Evolutionary conservation across 2,888 invertebrate genomes (phyloP).

Genomic region (Dicyrtomina minuta): DNA sequence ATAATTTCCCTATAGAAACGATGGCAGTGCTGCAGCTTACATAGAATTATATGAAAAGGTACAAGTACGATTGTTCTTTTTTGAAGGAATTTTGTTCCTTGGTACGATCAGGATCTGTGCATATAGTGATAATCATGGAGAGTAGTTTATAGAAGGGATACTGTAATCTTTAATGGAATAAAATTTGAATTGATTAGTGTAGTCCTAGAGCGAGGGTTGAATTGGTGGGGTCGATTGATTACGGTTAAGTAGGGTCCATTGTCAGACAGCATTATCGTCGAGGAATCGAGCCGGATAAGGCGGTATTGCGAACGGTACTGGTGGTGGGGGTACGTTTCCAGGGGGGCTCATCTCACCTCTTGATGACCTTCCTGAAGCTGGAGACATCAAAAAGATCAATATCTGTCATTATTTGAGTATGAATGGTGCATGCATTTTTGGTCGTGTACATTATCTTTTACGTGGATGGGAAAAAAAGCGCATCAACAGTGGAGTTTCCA

Average conservation of each 20-base stretch:
- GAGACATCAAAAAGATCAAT: slow-evolving; percentile 56
- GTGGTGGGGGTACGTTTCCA: slow-evolving; percentile 69
- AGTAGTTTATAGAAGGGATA: too few relatives aligned
- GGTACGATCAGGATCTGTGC: not conserved
- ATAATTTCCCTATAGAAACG: not conserved
- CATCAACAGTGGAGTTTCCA: not conserved
- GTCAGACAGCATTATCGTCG: slow-evolving; percentile 74
- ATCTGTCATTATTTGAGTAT: not conserved
- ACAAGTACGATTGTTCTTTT: slow-evolving; percentile 23
- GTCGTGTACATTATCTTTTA: too few relatives aligned
- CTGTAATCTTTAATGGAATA: too few relatives aligned
- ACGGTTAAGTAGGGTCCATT: slow-evolving; percentile 58
- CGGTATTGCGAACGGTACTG: slow-evolving; percentile 62
- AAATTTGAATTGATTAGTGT: too few relatives aligned
- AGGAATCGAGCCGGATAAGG: slow-evolving; percentile 79
- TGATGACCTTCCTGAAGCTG: slow-evolving; percentile 87
- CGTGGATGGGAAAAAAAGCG: too few relatives aligned
- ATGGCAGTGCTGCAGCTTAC: slow-evolving; percentile 17
- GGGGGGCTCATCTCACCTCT: slow-evolving; percentile 65
- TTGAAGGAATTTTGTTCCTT: not conserved
- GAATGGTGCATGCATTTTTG: not conserved
- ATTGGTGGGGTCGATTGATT: too few relatives aligned
- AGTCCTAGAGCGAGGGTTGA: too few relatives aligned
- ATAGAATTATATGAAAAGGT: slow-evolving; percentile 16
- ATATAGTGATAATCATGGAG: too few relatives aligned